phyloP scores from a whole-genome alignment of 1,140 invertebrate species.

The Drosophila bifasciata region DNA sequence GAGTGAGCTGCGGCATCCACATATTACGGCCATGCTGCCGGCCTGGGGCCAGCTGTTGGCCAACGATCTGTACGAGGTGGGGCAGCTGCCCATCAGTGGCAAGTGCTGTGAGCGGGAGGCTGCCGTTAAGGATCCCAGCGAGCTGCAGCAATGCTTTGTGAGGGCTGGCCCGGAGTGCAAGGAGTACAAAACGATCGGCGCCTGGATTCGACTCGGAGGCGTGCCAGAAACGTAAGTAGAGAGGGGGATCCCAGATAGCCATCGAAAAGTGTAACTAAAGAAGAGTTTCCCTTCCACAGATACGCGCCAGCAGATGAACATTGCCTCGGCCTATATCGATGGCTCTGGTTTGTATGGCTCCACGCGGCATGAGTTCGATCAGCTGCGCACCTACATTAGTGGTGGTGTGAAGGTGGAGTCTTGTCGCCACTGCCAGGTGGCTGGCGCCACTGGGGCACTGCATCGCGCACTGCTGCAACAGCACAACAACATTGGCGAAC shows the following conservation, averaged over 20 bases:
- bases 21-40: conserved; percentile 91
- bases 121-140: conserved; percentile 64
- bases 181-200: conserved; percentile 90
- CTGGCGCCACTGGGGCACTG: conserved; percentile 85
- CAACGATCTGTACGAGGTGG: conserved; percentile 90
- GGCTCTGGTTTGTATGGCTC: conserved; percentile 94
- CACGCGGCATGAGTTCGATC: conserved; percentile 88
- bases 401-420: conserved; percentile 88
- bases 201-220: conserved; percentile 87
- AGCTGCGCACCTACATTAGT: conserved; percentile 90
- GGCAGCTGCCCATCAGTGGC: conserved; percentile 78
- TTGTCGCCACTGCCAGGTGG: conserved; percentile 85
- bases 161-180: conserved; percentile 85
- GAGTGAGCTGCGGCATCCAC: conserved; percentile 86
- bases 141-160: conserved; percentile 81
- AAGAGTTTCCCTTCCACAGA: too few relatives aligned
- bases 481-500: conserved; percentile 93
- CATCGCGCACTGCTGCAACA: conserved; percentile 90
- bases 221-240: conserved; percentile 87
- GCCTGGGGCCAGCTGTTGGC: conserved; percentile 92
- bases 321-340: conserved; percentile 94
- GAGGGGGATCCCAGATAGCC: not conserved
- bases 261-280: too few relatives aligned
- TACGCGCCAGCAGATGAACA: conserved; percentile 93
- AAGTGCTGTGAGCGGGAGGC: conserved; percentile 85